phyloP scores from a whole-genome alignment of 2,113 vertebrate genomes.

The Kobus ellipsiprymnus region DNA sequence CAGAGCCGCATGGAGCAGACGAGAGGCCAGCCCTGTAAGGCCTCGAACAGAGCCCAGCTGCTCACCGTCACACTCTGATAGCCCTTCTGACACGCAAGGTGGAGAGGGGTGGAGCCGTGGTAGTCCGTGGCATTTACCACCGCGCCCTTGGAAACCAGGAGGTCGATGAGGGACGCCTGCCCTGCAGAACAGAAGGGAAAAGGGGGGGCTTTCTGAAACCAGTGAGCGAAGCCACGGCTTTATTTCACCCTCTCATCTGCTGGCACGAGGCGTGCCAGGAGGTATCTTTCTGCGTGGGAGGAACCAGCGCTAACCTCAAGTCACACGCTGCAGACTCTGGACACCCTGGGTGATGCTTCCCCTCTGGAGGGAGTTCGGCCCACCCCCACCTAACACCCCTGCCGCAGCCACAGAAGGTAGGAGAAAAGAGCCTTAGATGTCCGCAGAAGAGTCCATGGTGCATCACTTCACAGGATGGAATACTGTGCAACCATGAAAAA shows the following conservation, averaged over 20 bases:
- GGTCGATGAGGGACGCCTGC: conserved; percentile 90
- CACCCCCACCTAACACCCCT: background rate
- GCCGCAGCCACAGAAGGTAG: background rate
- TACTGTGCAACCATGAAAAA: background rate
- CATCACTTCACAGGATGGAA: background rate
- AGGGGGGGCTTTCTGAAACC: background rate
- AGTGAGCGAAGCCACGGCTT: rapidly evolving
- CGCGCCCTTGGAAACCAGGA: conserved; percentile 91
- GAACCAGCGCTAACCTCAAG: background rate
- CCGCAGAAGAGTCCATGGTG: background rate
- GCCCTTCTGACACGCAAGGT: conserved; percentile 95
- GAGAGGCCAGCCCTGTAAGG: rapidly evolving
- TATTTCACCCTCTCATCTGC: background rate
- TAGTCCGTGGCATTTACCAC: conserved; percentile 94
- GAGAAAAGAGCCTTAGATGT: background rate
- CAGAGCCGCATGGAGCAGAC: rapidly evolving
- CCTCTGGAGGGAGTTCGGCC: background rate
- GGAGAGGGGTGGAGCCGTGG: conserved; percentile 92
- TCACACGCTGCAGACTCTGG: background rate
- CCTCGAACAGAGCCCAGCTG: rapidly evolving
- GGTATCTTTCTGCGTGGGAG: background rate
- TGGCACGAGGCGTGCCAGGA: rapidly evolving
- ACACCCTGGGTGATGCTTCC: background rate
- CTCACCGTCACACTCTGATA: conserved; percentile 94
- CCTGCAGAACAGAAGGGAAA: conserved; percentile 77